Base-by-base conservation (phyloP, 2,888 invertebrate species). In the Saturnia pavonia region DNA sequence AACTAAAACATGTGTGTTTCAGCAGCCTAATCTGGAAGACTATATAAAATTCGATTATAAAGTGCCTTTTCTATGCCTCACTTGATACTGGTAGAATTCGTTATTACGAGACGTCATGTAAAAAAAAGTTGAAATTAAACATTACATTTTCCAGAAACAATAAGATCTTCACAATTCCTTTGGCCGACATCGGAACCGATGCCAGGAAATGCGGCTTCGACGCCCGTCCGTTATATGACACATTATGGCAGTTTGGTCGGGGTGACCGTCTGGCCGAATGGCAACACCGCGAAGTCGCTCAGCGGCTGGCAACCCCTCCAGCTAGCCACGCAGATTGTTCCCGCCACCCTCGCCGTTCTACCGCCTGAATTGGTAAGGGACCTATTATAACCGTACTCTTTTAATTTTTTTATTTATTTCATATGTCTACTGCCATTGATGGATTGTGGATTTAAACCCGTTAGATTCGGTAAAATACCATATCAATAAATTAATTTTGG, bases 311-410 rank as follows among this genome's bases (percentile, higher is more conserved):
- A 98, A 88, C 97, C 96, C 0, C 88, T 98, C 71, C 95, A 98
- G 72, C 94, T 98, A 72, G 96, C 97, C 16, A 98, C 97, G n/a
- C 98, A 98, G 90, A 88, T 98, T n/a, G 96, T 98, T 75, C 98
- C 98, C 0, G 97, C 98, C 0, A 97, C 97, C 0, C 94, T 98
- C 43, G 97, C 97, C 0, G 92, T 97, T 40, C 89, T 97, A 71
- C 97, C 97, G 0, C 94, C 96, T 65, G 95, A 96, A 72, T 76
- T 89, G 83, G 94, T 94, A 71, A 87, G 88, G 75, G n/a, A 27
- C 3, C 0, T 1, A 34, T 6, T 67, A 6, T 27, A 40, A 16
- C 34, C 22, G 8, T 43, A 9, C 34, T 34, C 34, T 34, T 34
- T 34, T 34, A 45, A 2, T 11, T 54, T 48, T 27, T 16, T 27